Percentiles rank a stretch among this genome's conserved stretches.
phyloP scores from a whole-genome alignment of 2,113 vertebrate genomes.

The Brachionichthys hirsutus region DNA sequence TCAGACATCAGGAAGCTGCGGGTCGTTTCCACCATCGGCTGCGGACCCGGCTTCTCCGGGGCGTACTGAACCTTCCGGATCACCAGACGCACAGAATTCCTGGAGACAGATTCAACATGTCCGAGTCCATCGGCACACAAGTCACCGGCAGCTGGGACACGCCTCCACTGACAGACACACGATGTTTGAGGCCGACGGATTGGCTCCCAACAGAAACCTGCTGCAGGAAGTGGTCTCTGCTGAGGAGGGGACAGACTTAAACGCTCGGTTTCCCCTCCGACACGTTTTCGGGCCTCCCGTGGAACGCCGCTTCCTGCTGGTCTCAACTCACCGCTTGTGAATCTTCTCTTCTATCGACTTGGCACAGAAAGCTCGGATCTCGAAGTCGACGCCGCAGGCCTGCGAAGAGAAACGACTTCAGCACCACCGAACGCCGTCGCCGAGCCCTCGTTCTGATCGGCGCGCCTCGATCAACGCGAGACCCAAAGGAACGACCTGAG shows the following conservation, averaged over 20 bases:
- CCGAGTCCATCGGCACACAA: not conserved
- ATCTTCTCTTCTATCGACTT: constrained; percentile 91
- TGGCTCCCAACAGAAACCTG: no score
- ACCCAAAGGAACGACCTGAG: not conserved
- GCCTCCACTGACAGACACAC: no score
- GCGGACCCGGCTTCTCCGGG: constrained; percentile 87
- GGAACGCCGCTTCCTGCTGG: not conserved
- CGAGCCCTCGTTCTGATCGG: not conserved
- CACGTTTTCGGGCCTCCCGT: not conserved
- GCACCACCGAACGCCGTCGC: not conserved
- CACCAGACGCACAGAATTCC: constrained; percentile 89
- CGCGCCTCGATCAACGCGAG: no score
- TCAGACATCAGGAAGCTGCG: constrained; percentile 92
- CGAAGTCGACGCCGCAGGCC: constrained; percentile 93
- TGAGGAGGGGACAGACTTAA: not conserved
- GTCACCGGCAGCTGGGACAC: not conserved
- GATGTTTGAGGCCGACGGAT: no score
- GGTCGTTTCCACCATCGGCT: constrained; percentile 90
- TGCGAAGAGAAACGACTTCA: constrained; percentile 38
- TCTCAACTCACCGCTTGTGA: constrained; percentile 85
- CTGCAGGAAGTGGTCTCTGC: no score
- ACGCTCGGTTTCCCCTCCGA: not conserved
- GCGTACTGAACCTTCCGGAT: constrained; percentile 93
- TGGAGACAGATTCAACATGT: constrained; percentile 38
- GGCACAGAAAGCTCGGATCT: constrained; percentile 92